Base-by-base conservation (phyloP, 2,888 invertebrate genomes). In the Pseudococcus longispinus region DNA sequence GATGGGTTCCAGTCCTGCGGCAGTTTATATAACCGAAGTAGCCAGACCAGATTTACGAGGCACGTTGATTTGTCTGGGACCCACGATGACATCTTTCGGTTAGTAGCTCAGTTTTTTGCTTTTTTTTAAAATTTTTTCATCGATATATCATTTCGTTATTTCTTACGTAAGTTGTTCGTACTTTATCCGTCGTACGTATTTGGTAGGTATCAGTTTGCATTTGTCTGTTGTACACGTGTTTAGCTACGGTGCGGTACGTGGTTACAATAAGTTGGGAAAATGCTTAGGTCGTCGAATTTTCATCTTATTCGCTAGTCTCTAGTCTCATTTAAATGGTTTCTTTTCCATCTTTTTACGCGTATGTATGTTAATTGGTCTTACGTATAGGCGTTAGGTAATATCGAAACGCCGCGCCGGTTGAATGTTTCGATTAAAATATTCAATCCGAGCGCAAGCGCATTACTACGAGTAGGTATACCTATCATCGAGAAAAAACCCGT, bases 21-120 rank as follows among this genome's bases (percentile, higher is more conserved):
- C 93, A 74, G 93, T 93, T 32, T 93, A 93, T 90, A 93, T 93
- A 87, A 93, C 93, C 9, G 93, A 93, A 90, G 92, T 93, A 1
- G 93, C 93, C 0, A 90, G 93, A 77, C 92, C 93, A 2, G 93
- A 93, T 89, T 90, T 93, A 88, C 90, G 93, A 88, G 93, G 93
- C n/a, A 92, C 93, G 13, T 90, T 93, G 80, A 92, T 93, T 88
- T 93, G 93, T 13, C 91, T 92, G 44, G 93, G 93, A 5, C 93
- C 93, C 2, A 92, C 93, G 5, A 91, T 92, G 88, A 93, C 93
- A 8, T 93, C 93, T 0, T 90, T 93, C 88, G 93, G 93, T 92
- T 90, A 90, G 89, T 89, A 74, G 23, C 23, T 74, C 32, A 15
- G 15, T 55, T 51, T 23, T 65, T 65, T 26, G 9, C 9, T 26